phyloP scores from a whole-genome alignment of 1,140 invertebrate species.

The Pentalonia nigronervosa region DNA sequence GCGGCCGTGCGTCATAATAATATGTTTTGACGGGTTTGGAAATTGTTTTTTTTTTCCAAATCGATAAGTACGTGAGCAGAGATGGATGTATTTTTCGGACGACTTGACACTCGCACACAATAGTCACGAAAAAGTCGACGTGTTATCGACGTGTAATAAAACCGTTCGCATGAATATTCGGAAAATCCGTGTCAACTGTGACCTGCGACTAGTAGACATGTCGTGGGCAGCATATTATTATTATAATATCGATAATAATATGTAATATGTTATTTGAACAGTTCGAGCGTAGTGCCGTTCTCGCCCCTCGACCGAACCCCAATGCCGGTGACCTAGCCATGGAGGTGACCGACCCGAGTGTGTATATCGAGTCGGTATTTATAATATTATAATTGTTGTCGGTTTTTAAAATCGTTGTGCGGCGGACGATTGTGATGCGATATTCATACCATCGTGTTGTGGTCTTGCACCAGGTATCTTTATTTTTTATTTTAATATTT shows the following conservation, averaged over 20 bases:
- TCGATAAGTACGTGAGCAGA: constrained; percentile 11
- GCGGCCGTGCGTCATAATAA: not conserved
- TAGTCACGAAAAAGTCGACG: not conserved
- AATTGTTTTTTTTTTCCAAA: not conserved
- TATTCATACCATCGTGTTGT: not conserved
- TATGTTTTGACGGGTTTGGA: constrained; percentile 13
- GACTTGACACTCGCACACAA: not conserved
- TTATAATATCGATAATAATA: not conserved
- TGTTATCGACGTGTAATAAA: not conserved
- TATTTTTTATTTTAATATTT: too few species aligned
- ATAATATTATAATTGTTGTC: not conserved
- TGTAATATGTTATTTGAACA: not conserved
- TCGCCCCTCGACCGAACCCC: constrained; percentile 22
- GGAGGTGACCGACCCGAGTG: constrained; percentile 2
- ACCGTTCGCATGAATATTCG: not conserved
- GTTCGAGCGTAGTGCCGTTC: not conserved
- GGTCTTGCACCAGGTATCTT: too few species aligned
- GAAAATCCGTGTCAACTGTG: not conserved
- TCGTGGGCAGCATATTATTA: not conserved
- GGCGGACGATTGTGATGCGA: too few species aligned
- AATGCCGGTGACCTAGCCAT: constrained; percentile 13
- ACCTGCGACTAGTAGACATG: not conserved
- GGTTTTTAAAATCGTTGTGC: not conserved
- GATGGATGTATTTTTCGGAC: not conserved
- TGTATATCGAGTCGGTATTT: too few species aligned